Evolutionary conservation across 2,888 invertebrate genomes (phyloP), one percentile per base, ranked within the genome.

Genomic region (Torymus auratus): DNA sequence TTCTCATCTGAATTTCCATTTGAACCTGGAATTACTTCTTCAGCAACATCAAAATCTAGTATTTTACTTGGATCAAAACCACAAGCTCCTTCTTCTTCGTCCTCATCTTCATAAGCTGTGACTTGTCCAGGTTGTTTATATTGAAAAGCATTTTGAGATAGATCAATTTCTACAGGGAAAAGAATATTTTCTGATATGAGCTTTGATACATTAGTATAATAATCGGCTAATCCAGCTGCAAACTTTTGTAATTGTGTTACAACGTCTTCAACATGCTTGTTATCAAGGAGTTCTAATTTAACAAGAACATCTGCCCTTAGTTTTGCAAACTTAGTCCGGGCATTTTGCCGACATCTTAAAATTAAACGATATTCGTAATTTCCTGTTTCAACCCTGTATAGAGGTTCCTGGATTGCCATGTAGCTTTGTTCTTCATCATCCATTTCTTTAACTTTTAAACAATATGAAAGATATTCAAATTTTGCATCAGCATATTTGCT

Each of bases 391-490:
- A 99, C 98, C 61, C 99, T 93, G 90, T 99, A 99, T 56, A 99
- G 92, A 0, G 99, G 98, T 89, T 99, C 99, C 88, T 99, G 98
- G 14, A 99, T 88, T 0, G 96, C 95, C 7, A 96, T 96, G 88
- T 96, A 99, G 65, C 96, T 97, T 85, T 98, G 97, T 87, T 99
- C 99, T 89, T 99, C 99, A 88, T 99, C 99, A 86, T 99, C 99
- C 97, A 99, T 96, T 91, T 99, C 99, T 90, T 99, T 99, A 0
- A 99, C 98, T 92, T 99, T 99, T 78, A 99, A 92, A 88, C 99
- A 99, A 90, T 99, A 99, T 0, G 99, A 99, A 76, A 99, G 92
- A 90, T 99, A 99, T 88, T 99, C 99, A 91, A 99, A 99, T 91
- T 99, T 99, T 0, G 97, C 97, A 91, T 99, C 99, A 0, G 99